A percentile compares a stretch with the other conserved stretches of the same genome.
Evolutionary conservation across 2,797 vertebrate species (phyloP).

Genomic region (Bufotes viridis): DNA sequence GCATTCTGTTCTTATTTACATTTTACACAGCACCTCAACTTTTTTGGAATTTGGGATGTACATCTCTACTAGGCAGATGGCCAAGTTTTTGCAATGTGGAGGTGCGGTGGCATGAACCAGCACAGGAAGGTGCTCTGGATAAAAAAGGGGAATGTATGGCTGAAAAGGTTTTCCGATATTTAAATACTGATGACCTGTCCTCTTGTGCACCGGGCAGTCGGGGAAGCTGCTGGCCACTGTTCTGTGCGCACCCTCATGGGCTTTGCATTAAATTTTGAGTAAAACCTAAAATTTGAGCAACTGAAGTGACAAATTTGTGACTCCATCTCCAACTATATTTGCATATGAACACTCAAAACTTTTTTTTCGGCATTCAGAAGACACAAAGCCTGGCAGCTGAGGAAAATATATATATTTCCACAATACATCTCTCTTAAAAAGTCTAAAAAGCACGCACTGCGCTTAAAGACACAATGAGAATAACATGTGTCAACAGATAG

Average conservation of each 20-base stretch:
- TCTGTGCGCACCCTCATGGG: neutral
- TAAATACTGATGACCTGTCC: too few relatives aligned
- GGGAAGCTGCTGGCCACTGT: neutral
- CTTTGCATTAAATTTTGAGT: neutral
- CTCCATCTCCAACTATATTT: neutral
- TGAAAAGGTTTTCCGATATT: too few relatives aligned
- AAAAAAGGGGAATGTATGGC: too few relatives aligned
- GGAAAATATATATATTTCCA: neutral
- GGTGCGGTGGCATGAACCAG: neutral
- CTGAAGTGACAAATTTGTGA: neutral
- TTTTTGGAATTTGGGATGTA: too few relatives aligned
- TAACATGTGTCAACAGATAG: neutral
- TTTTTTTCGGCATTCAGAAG: neutral
- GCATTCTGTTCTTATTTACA: too few relatives aligned
- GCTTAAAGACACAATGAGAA: slow-evolving; percentile 29
- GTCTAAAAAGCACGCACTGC: neutral
- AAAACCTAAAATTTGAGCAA: neutral
- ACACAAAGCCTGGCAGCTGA: neutral
- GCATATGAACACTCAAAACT: neutral
- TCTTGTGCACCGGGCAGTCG: too few relatives aligned
- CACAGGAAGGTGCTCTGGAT: neutral
- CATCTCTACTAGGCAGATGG: too few relatives aligned
- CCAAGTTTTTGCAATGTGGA: neutral
- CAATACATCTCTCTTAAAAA: neutral
- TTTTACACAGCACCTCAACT: too few relatives aligned